Base-by-base conservation (phyloP, 2,113 vertebrate species). In the Fulmarus glacialis region DNA sequence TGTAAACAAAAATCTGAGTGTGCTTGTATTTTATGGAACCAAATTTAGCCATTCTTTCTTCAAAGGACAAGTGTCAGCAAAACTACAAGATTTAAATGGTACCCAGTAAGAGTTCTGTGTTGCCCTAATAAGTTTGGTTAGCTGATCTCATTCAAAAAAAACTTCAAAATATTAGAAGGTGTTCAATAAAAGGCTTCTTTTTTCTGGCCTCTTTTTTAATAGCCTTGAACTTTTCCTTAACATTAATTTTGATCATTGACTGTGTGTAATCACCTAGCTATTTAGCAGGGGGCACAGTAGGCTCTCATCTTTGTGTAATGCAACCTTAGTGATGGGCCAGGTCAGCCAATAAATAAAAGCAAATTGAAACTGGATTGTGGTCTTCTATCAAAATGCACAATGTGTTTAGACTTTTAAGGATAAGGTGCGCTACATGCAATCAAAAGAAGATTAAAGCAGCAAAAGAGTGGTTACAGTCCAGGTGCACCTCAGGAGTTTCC, bases 331-430 rank as follows among this genome's bases (percentile, higher is more conserved):
- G n/a, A 92, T 40, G 18, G 58, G 29, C n/a, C 64, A 53, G 15
- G 71, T 60, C 60, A 86, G 60, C 27, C 59, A 91, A 89, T 62
- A 98, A 93, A 85, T 85, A 93, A 91, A 92, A 63, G 68, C 10
- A 66, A 95, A 83, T 59, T 85, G 66, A 89, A 93, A 79, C 30
- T 62, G 84, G 24, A 38, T 45, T 89, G 85, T 71, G 43, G 38
- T 42, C 21, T 95, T 89, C 59, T 86, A 20, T 77, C 32, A 70
- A 47, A 63, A 95, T 36, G 47, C 52, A 87, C 36, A 50, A 45
- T 89, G 34, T 73, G 15, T 82, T 95, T 62, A 89, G 74, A 45
- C 55, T 79, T 93, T 48, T 38, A 60, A 86, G 16, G 22, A 42
- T 82, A 67, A 92, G n/a, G 40, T 86, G 55, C 34, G 53, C 26